Percentiles rank a stretch among this genome's conserved stretches.
Conservation (phyloP, 2,888 invertebrate genomes). For the Ormyrus pomaceus region DNA sequence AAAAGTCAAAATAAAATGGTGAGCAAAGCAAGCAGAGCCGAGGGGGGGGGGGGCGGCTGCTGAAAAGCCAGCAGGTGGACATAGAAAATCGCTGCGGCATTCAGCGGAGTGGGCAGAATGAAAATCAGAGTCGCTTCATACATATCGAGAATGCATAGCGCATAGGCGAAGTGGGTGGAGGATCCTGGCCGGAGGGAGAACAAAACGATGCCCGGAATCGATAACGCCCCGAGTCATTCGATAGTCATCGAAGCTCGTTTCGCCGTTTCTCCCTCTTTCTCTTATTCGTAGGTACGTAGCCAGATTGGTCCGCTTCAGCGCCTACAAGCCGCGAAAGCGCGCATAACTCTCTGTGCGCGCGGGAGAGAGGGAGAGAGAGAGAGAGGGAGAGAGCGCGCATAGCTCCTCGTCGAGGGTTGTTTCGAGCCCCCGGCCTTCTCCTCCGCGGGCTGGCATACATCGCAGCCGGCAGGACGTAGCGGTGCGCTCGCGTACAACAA, state of each 20-base stretch:
- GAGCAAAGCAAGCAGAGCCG: constrained; percentile 31
- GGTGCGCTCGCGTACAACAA: constrained; percentile 70
- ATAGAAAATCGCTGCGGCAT: constrained; percentile 48
- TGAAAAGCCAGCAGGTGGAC: constrained; percentile 11
- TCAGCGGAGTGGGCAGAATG: constrained; percentile 38
- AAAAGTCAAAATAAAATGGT: constrained; percentile 48
- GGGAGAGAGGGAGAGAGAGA: too few species aligned
- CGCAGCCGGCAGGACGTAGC: constrained; percentile 63
- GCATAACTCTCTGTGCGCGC: constrained; percentile 29
- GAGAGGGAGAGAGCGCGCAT: not conserved
- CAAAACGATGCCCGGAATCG: constrained; percentile 67
- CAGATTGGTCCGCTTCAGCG: not conserved
- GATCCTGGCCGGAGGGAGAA: constrained; percentile 45
- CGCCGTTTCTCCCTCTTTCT: constrained; percentile 6
- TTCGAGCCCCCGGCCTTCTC: constrained; percentile 54
- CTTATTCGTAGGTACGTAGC: constrained; percentile 3
- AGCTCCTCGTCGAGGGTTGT: constrained; percentile 56
- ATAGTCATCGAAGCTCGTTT: constrained; percentile 69
- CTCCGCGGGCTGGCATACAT: constrained; percentile 48
- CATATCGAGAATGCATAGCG: constrained; percentile 19
- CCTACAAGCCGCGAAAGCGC: constrained; percentile 31
- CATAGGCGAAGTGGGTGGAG: constrained; percentile 41
- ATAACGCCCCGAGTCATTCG: constrained; percentile 74
- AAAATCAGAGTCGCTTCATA: constrained; percentile 40
- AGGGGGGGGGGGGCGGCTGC: not conserved